Evolutionary conservation across 2,797 vertebrate genomes (phyloP), one percentile per base, ranked within the genome.

Genomic region (Smutsia temminckii): DNA sequence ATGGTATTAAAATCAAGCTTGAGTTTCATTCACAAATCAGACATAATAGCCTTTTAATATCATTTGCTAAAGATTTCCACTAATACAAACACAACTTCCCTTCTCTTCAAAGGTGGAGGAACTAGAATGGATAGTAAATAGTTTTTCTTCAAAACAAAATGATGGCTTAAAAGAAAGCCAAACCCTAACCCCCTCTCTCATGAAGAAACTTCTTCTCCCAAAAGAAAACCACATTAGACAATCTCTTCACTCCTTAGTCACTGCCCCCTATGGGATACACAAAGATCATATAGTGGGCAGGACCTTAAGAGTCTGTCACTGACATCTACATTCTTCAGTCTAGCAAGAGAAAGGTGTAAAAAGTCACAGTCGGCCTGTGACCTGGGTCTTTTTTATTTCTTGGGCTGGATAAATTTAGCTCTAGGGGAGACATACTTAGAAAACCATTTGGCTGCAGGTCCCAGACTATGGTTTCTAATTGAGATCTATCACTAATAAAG

Each of bases 1-100:
- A 95, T 12, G 93, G 40, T 59, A 97, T 95, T 97, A 97, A 97
- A 96, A 92, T 96, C 95, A 0, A 0, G 77, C 83, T 72, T 66
- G 68, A 92, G 91, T 63, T 94, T 91, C 87, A 97, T 97, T 98
- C 97, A 97, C 83, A 96, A 96, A 96, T 94, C 93, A 97, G 91
- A 94, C 69, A 90, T 32, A 91, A 68, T 27, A 46, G 2, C 20
- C 88, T 97, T 97, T 93, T 96, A 96, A 84, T 87, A 71, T 90
- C 51, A 68, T 95, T 93, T 97, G 93, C 2, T 63, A 83, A 97
- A 83, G 49, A 85, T 84, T 97, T 93, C 89, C 34, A 20, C 13
- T 55, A 75, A 92, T 77, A 68, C 0, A 0, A 81, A 34, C 5
- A 49, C 34, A 32, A 59, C 13, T 83, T 97, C 46, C 49, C 46